Evolutionary conservation across 2,888 invertebrate species (phyloP).

Genomic region (Drosophila acutilabella): DNA sequence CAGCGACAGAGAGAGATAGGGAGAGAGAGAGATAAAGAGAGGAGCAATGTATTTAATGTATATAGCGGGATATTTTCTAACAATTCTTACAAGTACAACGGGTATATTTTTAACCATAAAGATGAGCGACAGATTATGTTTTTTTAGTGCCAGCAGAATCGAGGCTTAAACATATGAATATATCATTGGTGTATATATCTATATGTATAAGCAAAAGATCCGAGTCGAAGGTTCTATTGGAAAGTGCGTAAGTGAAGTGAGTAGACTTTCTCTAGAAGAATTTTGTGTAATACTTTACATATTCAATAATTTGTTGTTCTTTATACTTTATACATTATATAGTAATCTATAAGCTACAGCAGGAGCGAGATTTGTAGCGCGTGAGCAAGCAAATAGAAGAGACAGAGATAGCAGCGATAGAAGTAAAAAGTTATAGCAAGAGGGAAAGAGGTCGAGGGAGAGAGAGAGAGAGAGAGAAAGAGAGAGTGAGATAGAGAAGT

Average conservation of each 20-base stretch:
- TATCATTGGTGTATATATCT: slow-evolving; percentile 5
- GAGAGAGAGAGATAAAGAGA: not conserved
- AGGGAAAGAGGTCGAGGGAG: not conserved
- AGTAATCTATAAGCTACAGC: slow-evolving; percentile 27
- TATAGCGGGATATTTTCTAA: not conserved
- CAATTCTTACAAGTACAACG: slow-evolving; percentile 19
- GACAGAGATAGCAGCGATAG: slow-evolving; percentile 4
- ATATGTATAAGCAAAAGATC: slow-evolving; percentile 2
- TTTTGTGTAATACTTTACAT: slow-evolving; percentile 32
- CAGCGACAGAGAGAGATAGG: not conserved
- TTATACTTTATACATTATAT: slow-evolving; percentile 47
- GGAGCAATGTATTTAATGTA: not conserved
- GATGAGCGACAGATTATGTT: slow-evolving; percentile 24
- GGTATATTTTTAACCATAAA: slow-evolving; percentile 11
- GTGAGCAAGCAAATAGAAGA: slow-evolving; percentile 40
- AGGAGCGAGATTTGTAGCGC: slow-evolving; percentile 42
- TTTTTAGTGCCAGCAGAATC: slow-evolving; percentile 29
- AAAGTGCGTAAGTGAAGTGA: slow-evolving; percentile 32
- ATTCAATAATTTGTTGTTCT: slow-evolving; percentile 33
- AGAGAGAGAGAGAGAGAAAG: not conserved
- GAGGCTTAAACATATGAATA: slow-evolving; percentile 7
- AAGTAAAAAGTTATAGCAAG: not conserved
- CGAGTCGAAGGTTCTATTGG: slow-evolving; percentile 28
- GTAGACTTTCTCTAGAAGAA: slow-evolving; percentile 21
- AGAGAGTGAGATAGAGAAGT: slow-evolving; percentile 7